phyloP scores from a whole-genome alignment of 1,140 invertebrate genomes.

The Trichonephila inaurata region DNA sequence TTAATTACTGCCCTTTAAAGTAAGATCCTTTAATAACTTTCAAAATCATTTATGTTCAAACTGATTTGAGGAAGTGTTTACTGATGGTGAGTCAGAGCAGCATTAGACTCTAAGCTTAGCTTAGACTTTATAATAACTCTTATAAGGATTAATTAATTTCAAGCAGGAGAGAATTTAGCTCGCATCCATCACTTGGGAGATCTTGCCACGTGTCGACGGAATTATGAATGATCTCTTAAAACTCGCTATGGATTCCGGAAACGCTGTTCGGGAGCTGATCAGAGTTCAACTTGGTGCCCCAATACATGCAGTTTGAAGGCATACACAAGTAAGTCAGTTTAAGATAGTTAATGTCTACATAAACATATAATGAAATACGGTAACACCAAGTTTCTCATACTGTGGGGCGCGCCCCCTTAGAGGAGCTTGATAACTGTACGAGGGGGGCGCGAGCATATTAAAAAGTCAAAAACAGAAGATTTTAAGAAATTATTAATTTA shows the following conservation, averaged over 20 bases:
- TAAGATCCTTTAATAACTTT: not conserved
- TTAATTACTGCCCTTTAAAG: not conserved
- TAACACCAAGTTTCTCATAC: no score
- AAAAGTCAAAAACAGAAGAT: no score
- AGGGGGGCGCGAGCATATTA: no score
- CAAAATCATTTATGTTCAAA: not conserved
- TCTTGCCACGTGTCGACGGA: not conserved
- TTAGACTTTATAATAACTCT: constrained; percentile 19
- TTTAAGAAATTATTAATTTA: no score
- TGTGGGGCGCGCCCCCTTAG: no score
- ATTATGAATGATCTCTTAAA: not conserved
- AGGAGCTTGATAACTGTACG: no score
- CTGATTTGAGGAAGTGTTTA: not conserved
- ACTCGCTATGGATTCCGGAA: not conserved
- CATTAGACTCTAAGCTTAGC: not conserved
- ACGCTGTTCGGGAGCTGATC: not conserved
- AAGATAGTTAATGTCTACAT: no score
- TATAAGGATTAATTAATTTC: constrained; percentile 30
- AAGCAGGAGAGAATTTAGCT: not conserved
- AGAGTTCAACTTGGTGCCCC: not conserved
- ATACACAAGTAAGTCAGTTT: no score
- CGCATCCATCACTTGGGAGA: constrained; percentile 26
- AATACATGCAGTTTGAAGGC: not conserved
- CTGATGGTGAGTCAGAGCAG: not conserved
- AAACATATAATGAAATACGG: no score